These are phyloP conservation scores for Cardiocondyla obscurior DNA, from an alignment of 1,140 invertebrate species.

Conservation along the genomic window DNA sequence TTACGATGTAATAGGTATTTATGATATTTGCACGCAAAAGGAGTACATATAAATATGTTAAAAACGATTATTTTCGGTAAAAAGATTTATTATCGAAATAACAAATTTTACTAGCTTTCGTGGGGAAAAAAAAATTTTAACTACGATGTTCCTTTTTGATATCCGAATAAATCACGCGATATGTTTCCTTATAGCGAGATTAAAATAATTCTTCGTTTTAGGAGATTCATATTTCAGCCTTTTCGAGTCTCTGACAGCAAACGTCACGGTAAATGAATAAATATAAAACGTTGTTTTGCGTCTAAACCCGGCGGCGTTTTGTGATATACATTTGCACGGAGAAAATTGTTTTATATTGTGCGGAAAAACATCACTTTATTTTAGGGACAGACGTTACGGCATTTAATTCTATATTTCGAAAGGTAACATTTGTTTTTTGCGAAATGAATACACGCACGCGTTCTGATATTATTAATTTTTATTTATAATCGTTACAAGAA, in stretches of 20 bases:
- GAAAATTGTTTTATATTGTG: neutral
- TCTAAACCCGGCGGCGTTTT: neutral
- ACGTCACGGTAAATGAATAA: slow-evolving; percentile 29
- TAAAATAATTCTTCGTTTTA: slow-evolving; percentile 11
- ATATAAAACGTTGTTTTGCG: slow-evolving; percentile 19
- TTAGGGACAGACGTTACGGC: neutral
- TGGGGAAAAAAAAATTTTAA: no score
- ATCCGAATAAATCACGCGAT: neutral
- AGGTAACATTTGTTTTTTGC: no score
- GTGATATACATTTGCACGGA: neutral
- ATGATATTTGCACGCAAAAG: neutral
- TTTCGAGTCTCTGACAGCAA: neutral
- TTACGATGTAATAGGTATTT: no score
- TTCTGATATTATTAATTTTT: neutral
- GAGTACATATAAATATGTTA: no score
- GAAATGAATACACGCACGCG: neutral
- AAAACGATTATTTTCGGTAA: neutral
- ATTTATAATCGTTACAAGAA: neutral
- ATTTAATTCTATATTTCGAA: neutral
- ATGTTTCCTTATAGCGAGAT: neutral
- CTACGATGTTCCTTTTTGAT: no score
- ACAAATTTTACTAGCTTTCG: no score
- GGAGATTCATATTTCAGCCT: neutral
- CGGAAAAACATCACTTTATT: neutral
- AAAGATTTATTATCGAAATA: no score